phyloP scores from a whole-genome alignment of 2,888 invertebrate species.

The Acleris laterana region DNA sequence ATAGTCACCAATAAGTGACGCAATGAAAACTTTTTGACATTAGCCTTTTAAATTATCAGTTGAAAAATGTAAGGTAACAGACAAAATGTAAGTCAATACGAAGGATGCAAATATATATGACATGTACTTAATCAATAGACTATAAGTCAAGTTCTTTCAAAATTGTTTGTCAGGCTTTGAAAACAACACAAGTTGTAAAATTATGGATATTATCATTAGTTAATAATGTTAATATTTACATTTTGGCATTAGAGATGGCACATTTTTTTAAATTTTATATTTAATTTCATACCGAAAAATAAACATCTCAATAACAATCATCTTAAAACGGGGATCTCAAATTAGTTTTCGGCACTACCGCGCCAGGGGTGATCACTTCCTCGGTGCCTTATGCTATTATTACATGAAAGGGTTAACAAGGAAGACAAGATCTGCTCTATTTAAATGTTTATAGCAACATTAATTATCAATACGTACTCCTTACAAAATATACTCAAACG shows the following conservation, averaged over 20 bases:
- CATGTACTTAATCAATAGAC: too few species aligned
- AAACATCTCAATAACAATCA: neutral
- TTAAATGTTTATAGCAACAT: conserved; percentile 57
- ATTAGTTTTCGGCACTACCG: conserved; percentile 43
- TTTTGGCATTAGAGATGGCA: conserved; percentile 7
- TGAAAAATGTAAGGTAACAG: too few species aligned
- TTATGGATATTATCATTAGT: neutral
- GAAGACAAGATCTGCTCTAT: conserved; percentile 75
- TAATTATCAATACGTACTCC: conserved; percentile 44
- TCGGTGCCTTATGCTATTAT: conserved; percentile 47
- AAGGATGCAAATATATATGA: too few species aligned
- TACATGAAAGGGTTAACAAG: conserved; percentile 62
- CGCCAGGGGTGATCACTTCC: conserved; percentile 29
- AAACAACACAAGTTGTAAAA: neutral
- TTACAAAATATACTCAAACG: conserved; percentile 37
- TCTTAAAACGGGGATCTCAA: conserved; percentile 7
- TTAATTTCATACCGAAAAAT: conserved; percentile 8
- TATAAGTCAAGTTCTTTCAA: neutral
- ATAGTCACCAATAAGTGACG: too few species aligned
- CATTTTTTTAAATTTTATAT: neutral
- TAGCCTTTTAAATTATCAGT: too few species aligned
- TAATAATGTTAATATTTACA: conserved; percentile 7
- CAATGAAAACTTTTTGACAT: too few species aligned
- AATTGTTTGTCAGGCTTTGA: neutral
- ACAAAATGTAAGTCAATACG: too few species aligned